Evolutionary conservation across 2,888 invertebrate species (phyloP).

Genomic region (Morpho achilles): DNA sequence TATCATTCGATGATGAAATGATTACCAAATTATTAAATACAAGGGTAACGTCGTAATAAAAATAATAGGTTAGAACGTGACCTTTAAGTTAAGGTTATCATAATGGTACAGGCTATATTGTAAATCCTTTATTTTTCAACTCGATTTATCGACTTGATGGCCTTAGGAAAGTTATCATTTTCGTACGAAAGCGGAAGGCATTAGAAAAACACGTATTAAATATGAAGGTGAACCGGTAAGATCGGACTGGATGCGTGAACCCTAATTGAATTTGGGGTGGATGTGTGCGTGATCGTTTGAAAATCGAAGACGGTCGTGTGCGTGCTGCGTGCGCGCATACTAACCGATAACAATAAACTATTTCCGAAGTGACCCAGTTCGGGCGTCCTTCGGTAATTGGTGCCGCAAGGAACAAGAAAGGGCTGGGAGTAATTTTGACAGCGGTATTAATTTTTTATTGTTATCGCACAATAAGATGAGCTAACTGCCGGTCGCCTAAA

Average conservation of each 20-base stretch:
- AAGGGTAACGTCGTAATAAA: conserved; percentile 74
- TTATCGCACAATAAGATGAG: conserved; percentile 45
- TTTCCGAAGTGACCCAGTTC: conserved; percentile 79
- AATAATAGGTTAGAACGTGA: conserved; percentile 63
- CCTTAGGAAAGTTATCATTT: conserved; percentile 64
- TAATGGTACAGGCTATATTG: conserved; percentile 55
- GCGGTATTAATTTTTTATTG: conserved; percentile 53
- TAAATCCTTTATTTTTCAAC: conserved; percentile 57
- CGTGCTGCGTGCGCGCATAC: conserved; percentile 69
- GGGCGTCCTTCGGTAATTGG: conserved; percentile 77
- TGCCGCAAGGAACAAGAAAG: conserved; percentile 77
- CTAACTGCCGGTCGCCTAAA: conserved; percentile 42
- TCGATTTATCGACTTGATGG: conserved; percentile 61
- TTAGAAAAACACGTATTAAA: conserved; percentile 47
- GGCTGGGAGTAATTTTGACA: conserved; percentile 66
- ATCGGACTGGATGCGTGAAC: conserved; percentile 56
- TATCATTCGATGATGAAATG: neutral
- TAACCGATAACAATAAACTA: conserved; percentile 79
- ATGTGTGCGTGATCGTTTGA: conserved; percentile 61
- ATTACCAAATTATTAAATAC: conserved; percentile 34
- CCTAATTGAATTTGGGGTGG: conserved; percentile 51
- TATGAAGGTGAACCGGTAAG: conserved; percentile 63
- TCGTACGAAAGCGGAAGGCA: conserved; percentile 64
- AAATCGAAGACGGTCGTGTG: conserved; percentile 52
- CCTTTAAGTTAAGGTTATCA: conserved; percentile 60